Base-by-base conservation (phyloP, 2,113 vertebrate genomes). In the Motacilla alba region DNA sequence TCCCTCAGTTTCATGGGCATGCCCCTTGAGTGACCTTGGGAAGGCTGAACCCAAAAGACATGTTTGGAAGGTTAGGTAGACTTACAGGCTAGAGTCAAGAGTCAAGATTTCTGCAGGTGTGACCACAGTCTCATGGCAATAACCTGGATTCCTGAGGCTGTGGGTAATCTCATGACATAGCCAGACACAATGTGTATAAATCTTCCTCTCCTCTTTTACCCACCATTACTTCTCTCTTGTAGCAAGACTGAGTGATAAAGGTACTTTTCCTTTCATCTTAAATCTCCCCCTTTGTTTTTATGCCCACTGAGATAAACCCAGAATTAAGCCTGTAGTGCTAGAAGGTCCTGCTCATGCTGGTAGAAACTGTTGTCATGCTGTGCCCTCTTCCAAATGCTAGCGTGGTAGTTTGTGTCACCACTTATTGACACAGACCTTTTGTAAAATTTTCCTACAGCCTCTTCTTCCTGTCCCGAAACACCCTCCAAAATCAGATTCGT, bases 391-490 rank as follows among this genome's bases (percentile, higher is more conserved):
- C 53, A 50, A 67, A 86, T 60, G 33, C 8, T 30, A 93, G 7
- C 13, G 39, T 21, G 10, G n/a, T 19, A 63, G 20, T 8, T 68
- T 72, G 4, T 46, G 20, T 43, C 56, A 69, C 2, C 28, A 23
- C 12, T 66, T 53, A 33, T 13, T 69, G 13, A 41, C 22, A 3
- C 18, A 50, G 10, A 21, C n/a, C 22, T 87, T 84, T 50, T 37
- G 9, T 23, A 78, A 89, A 89, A 67, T 7, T 19, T 66, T 75
- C 17, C 12, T 83, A 10, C 10, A 15, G 16, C 6, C 7, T 9
- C 1, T 10, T 53, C 19, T 7, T 47, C 27, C 23, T 1, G 0
- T 5, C 9, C 30, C 1, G 0, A 60, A 55, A 55, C 41, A 0
- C 5, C 4, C 8, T 68, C 14, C 33, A 19, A 78, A 78, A 37